Evolutionary conservation across 1,140 invertebrate genomes (phyloP), one percentile per base, ranked within the genome.

Genomic region (Macrobrachium nipponense): DNA sequence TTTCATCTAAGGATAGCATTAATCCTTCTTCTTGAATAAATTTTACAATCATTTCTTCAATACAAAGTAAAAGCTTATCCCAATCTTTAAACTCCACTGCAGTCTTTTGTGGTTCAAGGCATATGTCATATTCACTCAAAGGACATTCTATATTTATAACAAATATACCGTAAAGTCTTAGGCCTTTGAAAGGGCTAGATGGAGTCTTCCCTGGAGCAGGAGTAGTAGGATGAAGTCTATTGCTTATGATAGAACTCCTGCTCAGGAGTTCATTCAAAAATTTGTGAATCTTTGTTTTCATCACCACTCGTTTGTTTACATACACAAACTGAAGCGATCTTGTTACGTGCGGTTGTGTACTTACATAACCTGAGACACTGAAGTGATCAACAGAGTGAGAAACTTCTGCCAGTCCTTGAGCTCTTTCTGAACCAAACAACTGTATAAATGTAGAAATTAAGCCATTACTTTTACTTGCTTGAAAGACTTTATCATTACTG

Each of bases 51-150:
- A 93, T 88, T 89, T 93, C 92, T 83, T 93, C 92, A 60, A 94
- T 88, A 70, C 93, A 91, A 77, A 90, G 90, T 17, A 91, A 90
- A n/a, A 95, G 89, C 73, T 90, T 85, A 59, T 92, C 90, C 92
- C 93, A 94, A 81, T 94, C 91, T 90, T 92, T 93, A 89, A 95
- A 95, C 90, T 94, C 93, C 20, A 94, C 90, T 43, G 92, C 85
- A 72, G 91, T 92, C 90, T 94, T 93, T 23, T 91, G 91, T 43
- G 92, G 91, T 83, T 93, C 92, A 87, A 92, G 91, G 66, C 90
- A 91, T 5, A 94, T 91, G 88, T 94, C 93, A 90, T 94, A 93
- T 87, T 92, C 92, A 83, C 89, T 90, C 77, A 91, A 90, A 15
- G 94, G 92, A 89, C 94, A 94, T 82, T 90, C 91, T 82, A 95